Conservation (phyloP, 2,113 vertebrate genomes). For the Lethenteron reissneri region DNA sequence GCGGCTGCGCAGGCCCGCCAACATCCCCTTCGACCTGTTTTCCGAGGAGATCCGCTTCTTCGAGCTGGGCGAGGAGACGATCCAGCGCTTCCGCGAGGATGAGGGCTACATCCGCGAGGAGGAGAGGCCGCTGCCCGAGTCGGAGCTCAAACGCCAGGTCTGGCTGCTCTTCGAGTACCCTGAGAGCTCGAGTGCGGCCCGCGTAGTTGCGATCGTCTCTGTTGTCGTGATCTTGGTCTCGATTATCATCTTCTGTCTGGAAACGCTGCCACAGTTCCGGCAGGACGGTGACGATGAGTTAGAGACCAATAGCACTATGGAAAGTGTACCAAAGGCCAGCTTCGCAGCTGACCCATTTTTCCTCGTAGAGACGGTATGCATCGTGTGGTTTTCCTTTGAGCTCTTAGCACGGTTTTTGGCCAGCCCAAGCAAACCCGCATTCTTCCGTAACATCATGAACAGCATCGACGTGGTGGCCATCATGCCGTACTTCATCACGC, state of each 20-base stretch:
- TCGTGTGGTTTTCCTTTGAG: constrained; percentile 76
- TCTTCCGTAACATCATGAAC: constrained; percentile 83
- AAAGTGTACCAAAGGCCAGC: constrained; percentile 20
- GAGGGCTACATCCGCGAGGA: constrained; percentile 50
- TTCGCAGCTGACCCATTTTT: constrained; percentile 65
- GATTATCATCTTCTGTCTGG: constrained; percentile 74
- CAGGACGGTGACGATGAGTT: constrained; percentile 38
- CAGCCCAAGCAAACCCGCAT: constrained; percentile 42
- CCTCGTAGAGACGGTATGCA: constrained; percentile 58
- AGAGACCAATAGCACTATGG: constrained; percentile 21
- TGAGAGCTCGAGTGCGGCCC: constrained; percentile 50
- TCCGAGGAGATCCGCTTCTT: constrained; percentile 70
- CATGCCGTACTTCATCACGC: constrained; percentile 55
- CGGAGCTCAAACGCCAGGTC: constrained; percentile 31
- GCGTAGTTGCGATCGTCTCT: constrained; percentile 62
- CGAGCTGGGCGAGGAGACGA: constrained; percentile 43
- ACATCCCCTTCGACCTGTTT: constrained; percentile 63
- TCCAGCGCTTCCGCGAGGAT: constrained; percentile 48
- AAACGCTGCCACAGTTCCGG: constrained; percentile 66
- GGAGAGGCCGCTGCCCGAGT: constrained; percentile 30
- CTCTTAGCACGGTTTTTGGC: constrained; percentile 38
- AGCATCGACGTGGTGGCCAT: constrained; percentile 73
- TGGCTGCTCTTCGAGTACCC: constrained; percentile 81
- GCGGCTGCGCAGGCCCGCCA: constrained; percentile 42
- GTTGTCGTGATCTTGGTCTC: constrained; percentile 74